Percentiles rank a stretch among this genome's conserved stretches.
These are phyloP conservation scores for Nipponacmea schrenckii DNA, from an alignment of 2,888 invertebrate species.

Conservation along the genomic window DNA sequence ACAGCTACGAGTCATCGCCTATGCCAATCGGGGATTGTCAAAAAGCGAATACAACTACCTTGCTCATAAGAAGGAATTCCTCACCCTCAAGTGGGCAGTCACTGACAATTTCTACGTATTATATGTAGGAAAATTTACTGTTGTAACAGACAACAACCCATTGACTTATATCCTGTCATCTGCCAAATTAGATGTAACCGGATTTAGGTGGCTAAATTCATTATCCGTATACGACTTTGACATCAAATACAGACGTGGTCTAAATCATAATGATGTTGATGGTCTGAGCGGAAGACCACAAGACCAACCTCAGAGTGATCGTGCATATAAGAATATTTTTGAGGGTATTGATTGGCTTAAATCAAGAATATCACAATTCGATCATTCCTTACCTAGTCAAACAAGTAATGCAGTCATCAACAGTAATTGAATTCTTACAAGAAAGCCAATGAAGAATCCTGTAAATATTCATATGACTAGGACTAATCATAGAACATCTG, in stretches of 20 bases:
- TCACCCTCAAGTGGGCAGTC: constrained; percentile 31
- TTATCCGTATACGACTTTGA: not conserved
- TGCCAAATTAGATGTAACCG: not conserved
- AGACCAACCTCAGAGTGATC: constrained; percentile 4
- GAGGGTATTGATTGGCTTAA: constrained; percentile 4
- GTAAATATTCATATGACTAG: too few relatives aligned
- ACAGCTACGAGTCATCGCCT: too few relatives aligned
- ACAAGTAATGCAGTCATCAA: not conserved
- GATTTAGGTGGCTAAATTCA: not conserved
- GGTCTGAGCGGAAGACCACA: not conserved
- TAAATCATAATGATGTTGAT: constrained; percentile 9
- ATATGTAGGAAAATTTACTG: constrained; percentile 24
- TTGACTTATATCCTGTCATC: constrained; percentile 29
- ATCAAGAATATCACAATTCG: not conserved
- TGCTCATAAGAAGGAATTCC: constrained; percentile 31
- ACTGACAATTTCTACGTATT: constrained; percentile 27
- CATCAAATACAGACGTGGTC: not conserved
- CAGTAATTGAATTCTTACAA: not conserved
- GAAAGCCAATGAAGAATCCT: not conserved
- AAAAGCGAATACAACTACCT: constrained; percentile 29
- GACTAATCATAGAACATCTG: not conserved
- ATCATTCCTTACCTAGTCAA: not conserved
- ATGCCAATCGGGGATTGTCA: too few relatives aligned
- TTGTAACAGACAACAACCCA: constrained; percentile 36
- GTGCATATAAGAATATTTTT: not conserved